Percentiles rank a stretch among this genome's conserved stretches.
Conservation (phyloP, 2,113 vertebrate species). For the Malurus elegans region DNA sequence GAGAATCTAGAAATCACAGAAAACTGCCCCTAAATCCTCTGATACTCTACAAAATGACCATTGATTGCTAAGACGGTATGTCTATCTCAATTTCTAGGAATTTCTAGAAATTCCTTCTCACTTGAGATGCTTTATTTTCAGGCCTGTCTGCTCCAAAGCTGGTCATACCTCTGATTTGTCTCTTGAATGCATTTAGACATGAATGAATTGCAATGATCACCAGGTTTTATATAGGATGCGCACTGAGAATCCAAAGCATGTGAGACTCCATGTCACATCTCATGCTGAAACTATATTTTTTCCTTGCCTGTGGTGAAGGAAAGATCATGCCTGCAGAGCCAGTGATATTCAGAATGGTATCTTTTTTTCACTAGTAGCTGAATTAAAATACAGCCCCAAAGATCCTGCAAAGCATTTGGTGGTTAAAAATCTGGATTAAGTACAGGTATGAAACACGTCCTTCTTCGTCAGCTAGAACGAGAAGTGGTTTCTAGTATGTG, state of each 20-base stretch:
- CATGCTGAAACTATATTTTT: not conserved
- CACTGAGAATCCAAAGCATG: not conserved
- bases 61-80: not conserved
- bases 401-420: not conserved
- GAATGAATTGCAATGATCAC: not conserved
- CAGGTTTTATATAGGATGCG: not conserved
- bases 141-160: not conserved
- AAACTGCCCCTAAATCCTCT: not conserved
- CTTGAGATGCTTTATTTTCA: not conserved
- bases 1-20: not conserved
- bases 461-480: not conserved
- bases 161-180: not conserved
- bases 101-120: not conserved
- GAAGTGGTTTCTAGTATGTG: not conserved
- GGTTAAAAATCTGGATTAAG: not conserved
- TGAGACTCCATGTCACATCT: not conserved
- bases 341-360: not conserved
- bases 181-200: not conserved
- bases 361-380: not conserved
- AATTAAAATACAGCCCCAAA: not conserved
- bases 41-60: not conserved
- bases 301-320: not conserved
- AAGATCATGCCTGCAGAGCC: not conserved
- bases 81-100: not conserved
- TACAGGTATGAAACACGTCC: not conserved